Percentiles rank a stretch among this genome's conserved stretches.
Evolutionary conservation across 2,888 invertebrate species (phyloP).

Genomic region (Trissolcus japonicus): DNA sequence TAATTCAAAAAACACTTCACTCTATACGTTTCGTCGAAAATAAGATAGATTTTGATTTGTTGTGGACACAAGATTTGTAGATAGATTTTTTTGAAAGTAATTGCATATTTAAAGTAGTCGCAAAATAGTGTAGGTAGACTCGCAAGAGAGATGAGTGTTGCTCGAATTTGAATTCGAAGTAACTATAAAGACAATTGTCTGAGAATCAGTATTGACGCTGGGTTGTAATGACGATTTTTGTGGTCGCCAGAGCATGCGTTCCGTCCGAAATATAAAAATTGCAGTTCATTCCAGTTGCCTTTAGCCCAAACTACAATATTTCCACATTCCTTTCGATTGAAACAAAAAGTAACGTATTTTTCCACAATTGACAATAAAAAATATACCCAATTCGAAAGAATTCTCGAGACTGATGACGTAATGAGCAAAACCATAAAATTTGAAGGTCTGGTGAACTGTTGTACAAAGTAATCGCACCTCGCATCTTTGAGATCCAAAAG

Average conservation of each 20-base stretch:
- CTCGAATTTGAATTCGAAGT: conserved; percentile 19
- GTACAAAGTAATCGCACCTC: conserved; percentile 38
- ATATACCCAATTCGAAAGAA: neutral
- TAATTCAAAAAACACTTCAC: neutral
- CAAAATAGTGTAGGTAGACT: conserved; percentile 8
- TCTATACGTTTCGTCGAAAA: conserved; percentile 5
- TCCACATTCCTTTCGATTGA: conserved; percentile 1
- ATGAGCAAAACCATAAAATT: conserved; percentile 7
- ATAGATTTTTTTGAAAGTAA: conserved; percentile 44
- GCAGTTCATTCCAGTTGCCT: conserved; percentile 43
- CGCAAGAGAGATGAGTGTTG: conserved; percentile 9
- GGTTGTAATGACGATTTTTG: conserved; percentile 15
- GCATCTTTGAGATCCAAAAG: conserved; percentile 44
- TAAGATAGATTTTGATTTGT: conserved; percentile 11
- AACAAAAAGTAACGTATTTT: conserved; percentile 9
- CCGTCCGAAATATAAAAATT: conserved; percentile 44
- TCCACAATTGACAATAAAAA: conserved; percentile 25
- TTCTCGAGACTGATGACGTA: neutral
- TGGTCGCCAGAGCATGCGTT: conserved; percentile 36
- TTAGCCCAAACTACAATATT: conserved; percentile 18
- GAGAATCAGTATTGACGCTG: conserved; percentile 46
- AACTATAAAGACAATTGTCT: conserved; percentile 30
- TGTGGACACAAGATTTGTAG: conserved; percentile 30
- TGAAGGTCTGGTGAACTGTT: conserved; percentile 23
- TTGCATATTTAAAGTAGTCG: conserved; percentile 37